Percentiles rank a stretch among this genome's conserved stretches.
Evolutionary conservation across 2,797 vertebrate species (phyloP).

Genomic region (Mus minutoides): DNA sequence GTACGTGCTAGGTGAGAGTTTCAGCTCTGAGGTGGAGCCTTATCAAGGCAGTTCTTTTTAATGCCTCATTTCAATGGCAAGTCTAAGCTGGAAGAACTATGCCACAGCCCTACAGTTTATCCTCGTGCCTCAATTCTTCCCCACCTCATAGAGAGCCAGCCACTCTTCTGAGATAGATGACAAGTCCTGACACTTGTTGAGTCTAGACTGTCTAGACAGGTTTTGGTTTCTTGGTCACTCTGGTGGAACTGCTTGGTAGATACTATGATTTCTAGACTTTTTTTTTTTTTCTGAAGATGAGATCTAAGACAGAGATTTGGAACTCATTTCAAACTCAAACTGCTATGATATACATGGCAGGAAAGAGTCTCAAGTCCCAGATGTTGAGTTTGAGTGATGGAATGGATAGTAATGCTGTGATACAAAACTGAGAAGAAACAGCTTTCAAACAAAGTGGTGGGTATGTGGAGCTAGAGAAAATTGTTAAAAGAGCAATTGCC

Average conservation of each 20-base stretch:
- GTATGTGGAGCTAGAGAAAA: neutral
- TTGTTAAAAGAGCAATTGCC: neutral
- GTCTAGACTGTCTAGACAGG: neutral
- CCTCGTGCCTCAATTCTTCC: neutral
- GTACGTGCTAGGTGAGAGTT: neutral
- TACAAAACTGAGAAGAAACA: neutral
- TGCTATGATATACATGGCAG: neutral
- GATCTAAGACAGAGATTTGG: neutral
- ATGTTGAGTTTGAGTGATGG: constrained; percentile 15
- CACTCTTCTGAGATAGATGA: neutral
- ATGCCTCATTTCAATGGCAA: neutral
- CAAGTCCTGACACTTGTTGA: neutral
- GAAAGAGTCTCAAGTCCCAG: neutral
- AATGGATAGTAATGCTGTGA: neutral
- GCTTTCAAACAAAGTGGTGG: constrained; percentile 16
- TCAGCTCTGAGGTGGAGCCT: neutral
- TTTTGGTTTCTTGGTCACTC: neutral
- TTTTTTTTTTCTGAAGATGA: neutral
- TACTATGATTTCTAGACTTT: neutral
- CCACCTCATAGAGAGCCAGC: neutral
- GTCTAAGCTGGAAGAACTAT: neutral
- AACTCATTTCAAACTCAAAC: constrained; percentile 9
- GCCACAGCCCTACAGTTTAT: neutral
- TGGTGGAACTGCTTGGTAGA: neutral
- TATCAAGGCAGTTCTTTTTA: neutral